phyloP scores from a whole-genome alignment of 2,888 invertebrate genomes.

The Morpho achilles region DNA sequence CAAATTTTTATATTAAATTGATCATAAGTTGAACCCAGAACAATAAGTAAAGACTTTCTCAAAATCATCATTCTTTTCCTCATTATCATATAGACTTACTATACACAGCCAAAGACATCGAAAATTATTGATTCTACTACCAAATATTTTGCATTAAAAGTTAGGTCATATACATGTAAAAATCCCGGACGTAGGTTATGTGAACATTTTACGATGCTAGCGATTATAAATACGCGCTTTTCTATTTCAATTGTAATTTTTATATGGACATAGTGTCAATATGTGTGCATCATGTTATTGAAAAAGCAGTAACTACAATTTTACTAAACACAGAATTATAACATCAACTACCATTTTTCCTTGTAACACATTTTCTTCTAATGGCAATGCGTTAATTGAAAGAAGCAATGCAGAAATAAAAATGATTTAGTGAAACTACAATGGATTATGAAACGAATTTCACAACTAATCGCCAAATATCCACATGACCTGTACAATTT shows the following conservation, averaged over 20 bases:
- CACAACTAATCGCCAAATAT: conserved; percentile 77
- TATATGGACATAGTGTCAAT: conserved; percentile 41
- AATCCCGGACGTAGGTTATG: conserved; percentile 67
- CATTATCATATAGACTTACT: conserved; percentile 56
- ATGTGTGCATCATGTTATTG: conserved; percentile 33
- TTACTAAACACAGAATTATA: conserved; percentile 38
- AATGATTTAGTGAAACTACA: conserved; percentile 50
- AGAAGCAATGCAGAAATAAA: conserved; percentile 53
- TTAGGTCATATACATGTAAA: conserved; percentile 55
- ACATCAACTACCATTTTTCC: conserved; percentile 72
- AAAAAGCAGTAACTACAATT: conserved; percentile 55
- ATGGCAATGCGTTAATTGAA: conserved; percentile 43
- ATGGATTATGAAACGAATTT: conserved; percentile 49
- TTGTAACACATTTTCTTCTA: conserved; percentile 59
- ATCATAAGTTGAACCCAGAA: conserved; percentile 58
- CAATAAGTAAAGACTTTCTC: conserved; percentile 65
- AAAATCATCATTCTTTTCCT: conserved; percentile 63
- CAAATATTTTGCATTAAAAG: conserved; percentile 52
- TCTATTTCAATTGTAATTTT: conserved; percentile 37
- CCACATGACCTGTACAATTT: conserved; percentile 77
- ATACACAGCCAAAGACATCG: conserved; percentile 77
- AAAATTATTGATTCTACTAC: conserved; percentile 70
- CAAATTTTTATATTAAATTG: conserved; percentile 52
- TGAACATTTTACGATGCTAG: conserved; percentile 80
- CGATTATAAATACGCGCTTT: conserved; percentile 50